phyloP scores from a whole-genome alignment of 37 sponge, comb jelly and placozoan species.

The Beroe forskalii region DNA sequence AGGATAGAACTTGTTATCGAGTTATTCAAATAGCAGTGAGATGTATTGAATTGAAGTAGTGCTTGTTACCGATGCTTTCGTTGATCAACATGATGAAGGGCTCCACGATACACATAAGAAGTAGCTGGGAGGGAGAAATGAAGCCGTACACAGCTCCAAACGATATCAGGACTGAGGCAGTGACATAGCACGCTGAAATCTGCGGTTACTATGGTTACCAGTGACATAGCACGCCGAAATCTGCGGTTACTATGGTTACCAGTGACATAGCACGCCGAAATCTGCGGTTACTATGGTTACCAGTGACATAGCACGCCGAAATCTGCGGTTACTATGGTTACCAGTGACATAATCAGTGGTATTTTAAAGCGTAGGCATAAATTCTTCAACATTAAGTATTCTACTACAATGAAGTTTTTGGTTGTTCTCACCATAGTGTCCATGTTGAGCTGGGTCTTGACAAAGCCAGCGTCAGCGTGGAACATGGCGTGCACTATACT shows the following conservation, averaged over 20 bases:
- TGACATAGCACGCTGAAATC: background rate
- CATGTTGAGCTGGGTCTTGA: constrained; percentile 7
- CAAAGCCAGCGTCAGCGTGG: background rate
- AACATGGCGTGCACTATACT: constrained; percentile 12
- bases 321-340: constrained; percentile 9
- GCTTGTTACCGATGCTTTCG: constrained; percentile 48
- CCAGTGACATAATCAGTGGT: no score
- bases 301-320: background rate
- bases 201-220: background rate
- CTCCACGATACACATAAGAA: background rate
- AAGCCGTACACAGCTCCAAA: constrained; percentile 61
- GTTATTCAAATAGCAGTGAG: background rate
- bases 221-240: background rate
- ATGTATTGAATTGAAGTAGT: background rate
- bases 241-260: constrained; percentile 18
- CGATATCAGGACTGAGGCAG: constrained; percentile 19
- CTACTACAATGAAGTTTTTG: no score
- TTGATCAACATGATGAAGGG: constrained; percentile 26
- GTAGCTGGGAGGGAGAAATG: constrained; percentile 6
- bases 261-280: background rate
- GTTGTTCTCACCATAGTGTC: background rate
- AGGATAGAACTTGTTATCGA: no score
- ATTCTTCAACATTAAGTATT: no score
- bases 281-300: background rate
- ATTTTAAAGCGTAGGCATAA: no score